Base-by-base conservation (phyloP, 1,140 invertebrate genomes). In the Caenorhabditis inopinata region DNA sequence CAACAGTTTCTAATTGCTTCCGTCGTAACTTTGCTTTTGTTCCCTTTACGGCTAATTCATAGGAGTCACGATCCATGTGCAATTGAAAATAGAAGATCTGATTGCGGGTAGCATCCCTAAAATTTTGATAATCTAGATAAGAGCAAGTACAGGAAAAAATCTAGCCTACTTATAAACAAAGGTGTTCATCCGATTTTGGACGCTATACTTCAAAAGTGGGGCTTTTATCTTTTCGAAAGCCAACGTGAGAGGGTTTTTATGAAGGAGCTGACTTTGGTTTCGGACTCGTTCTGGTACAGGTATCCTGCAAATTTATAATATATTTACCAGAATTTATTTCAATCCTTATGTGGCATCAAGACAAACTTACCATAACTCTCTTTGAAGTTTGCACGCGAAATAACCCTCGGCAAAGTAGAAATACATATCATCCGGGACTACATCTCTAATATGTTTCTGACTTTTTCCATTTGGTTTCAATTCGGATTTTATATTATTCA, bases 111-210 rank as follows among this genome's bases (percentile, higher is more conserved):
- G 9, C 4, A 25, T 68, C 58, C 21, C 58, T 68, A 32, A n/a
- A 68, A 32, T 3, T 32, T 32, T 58, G 1, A 16, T 29, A 38
- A 14, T 18, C 2, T 27, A 21, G n/a, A 12, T 14, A 16, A 32
- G 7, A 23, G 7, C 0, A 32, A 4, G 7, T 14, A 3, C 2
- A 21, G n/a, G n/a, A 16, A 29, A 58, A 11, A 6, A 23, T 42
- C 58, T n/a, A n/a, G n/a, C n/a, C n/a, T n/a, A 68, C 58, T 68
- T 68, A 9, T 68, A 68, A 25, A 68, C 58, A 68, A 32, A 68
- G 21, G n/a, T 11, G n/a, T 68, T 38, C 12, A 9, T 6, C 7
- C 58, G 58, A 68, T 68, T 68, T 3, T 42, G 32, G 11, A 68
- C 58, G 7, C 4, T 18, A 7, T 38, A 68, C n/a, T 68, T 35